Base-by-base conservation (phyloP, 2,888 invertebrate genomes). In the Diplazon laetatorius region DNA sequence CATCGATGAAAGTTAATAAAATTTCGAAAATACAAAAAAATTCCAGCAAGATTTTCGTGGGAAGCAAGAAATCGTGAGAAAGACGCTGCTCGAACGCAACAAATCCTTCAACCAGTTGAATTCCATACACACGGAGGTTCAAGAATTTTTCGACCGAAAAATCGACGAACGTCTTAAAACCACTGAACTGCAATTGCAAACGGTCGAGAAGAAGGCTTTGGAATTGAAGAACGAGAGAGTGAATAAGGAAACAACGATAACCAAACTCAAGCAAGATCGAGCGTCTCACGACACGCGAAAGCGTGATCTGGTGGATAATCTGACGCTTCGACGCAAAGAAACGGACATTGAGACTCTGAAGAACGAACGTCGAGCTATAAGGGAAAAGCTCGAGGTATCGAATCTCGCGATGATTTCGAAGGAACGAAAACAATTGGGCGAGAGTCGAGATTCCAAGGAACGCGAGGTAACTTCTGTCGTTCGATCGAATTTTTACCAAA, bases 391-490 rank as follows among this genome's bases (percentile, higher is more conserved):
- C 69, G 93, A 93, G 1, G 92, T 93, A 39, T 91, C 95, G 60
- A 93, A 95, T 86, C 93, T 93, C 76, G 91, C 92, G 0, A 92
- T 92, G 78, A 86, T 96, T 0, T 82, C 87, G 6, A 91, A 92
- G 2, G 95, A 96, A 85, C 95, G 94, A 84, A 90, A 91, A 5
- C 88, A 91, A 0, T 87, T 95, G 12, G 91, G 92, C 20, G 86
- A 88, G 2, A 91, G 93, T 82, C 92, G 93, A 73, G 93, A 94
- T 30, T 89, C 89, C 25, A 89, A 94, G 12, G 91, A 92, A 44
- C 90, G 91, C 48, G 92, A 93, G 80, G 91, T 91, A 84, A 75
- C 76, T 48, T 8, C 9, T 46, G 16, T 2, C 2, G 6, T 30
- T 30, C 30, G 30, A 30, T 30, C 6, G 6, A 30, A 44, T 44